Percentiles rank a stretch among this genome's conserved stretches.
Conservation (phyloP, 2,888 invertebrate species). For the Gibbula magus region DNA sequence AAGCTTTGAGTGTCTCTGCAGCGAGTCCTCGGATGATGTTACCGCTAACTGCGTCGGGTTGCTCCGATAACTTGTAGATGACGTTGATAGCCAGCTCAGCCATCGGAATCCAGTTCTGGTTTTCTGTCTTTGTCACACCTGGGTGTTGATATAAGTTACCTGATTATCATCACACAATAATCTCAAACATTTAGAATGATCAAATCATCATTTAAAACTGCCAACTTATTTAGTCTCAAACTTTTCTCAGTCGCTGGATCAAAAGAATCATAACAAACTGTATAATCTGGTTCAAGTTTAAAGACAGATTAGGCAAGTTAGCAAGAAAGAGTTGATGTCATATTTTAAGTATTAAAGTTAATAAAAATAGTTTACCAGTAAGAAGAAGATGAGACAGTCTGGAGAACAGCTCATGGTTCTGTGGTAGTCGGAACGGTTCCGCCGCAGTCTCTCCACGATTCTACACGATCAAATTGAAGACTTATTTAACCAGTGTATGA, state of each 20-base stretch:
- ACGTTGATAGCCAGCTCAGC: slow-evolving; percentile 79
- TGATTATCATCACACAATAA: too few relatives aligned
- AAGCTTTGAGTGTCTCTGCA: slow-evolving; percentile 30
- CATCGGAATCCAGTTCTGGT: slow-evolving; percentile 79
- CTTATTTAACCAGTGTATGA: too few relatives aligned
- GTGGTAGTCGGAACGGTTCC: slow-evolving; percentile 75
- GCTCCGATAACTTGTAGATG: slow-evolving; percentile 80
- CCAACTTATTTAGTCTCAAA: too few relatives aligned
- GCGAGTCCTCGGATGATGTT: slow-evolving; percentile 65
- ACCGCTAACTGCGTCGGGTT: slow-evolving; percentile 78
- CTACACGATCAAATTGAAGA: slow-evolving; percentile 52
- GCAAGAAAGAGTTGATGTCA: too few relatives aligned
- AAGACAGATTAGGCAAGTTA: too few relatives aligned
- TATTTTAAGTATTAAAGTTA: too few relatives aligned
- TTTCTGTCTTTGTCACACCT: slow-evolving; percentile 64
- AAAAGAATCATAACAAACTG: too few relatives aligned
- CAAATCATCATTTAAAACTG: too few relatives aligned
- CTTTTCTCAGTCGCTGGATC: too few relatives aligned
- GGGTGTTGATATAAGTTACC: slow-evolving; percentile 25
- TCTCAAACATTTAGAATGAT: too few relatives aligned
- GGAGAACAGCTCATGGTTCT: slow-evolving; percentile 79
- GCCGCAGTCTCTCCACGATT: slow-evolving; percentile 59
- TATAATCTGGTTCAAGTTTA: too few relatives aligned
- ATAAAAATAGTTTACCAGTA: slow-evolving; percentile 67
- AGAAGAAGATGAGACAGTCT: slow-evolving; percentile 77